Base-by-base conservation (phyloP, 1,140 invertebrate species). In the Drosophila serrata region DNA sequence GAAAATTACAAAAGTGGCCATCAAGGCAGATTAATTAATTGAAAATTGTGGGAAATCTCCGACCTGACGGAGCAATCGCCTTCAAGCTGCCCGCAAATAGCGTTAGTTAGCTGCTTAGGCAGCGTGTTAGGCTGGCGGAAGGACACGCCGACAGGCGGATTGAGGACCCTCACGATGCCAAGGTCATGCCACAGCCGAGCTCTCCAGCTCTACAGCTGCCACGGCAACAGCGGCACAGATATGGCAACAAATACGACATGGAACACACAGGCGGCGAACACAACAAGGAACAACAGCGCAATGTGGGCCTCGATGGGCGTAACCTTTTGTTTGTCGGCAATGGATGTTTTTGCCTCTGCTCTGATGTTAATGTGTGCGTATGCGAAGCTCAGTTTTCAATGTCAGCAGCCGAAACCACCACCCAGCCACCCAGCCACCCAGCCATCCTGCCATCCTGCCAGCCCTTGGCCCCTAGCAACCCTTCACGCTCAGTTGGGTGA, bases 341-440 rank as follows among this genome's bases (percentile, higher is more conserved):
- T 76, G 40, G 55, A 37, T 63, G 27, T 35, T 24, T 59, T 24
- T 59, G 27, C 27, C 13, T 65, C 46, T 75, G 55, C 55, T 39
- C 53, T 35, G 45, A 57, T 63, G 31, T 43, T 37, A 58, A 55
- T 63, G 39, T 55, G 53, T 79, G 79, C 69, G 82, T 87, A 65
- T 79, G 69, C 43, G 48, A 79, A 82, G 64, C 86, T 79, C 69
- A 59, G 63, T 77, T 87, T 88, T 88, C 81, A 88, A 88, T 90
- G 84, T 81, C 84, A 90, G 76, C 57, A 59, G 43, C 72, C 51
- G 48, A 72, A 82, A 68, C 74, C 82, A 51, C 61, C 43, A 42
- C n/a, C n/a, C 43, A 43, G 19, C 29, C 33, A 33, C 31, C 31
- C 42, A 24, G 5, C n/a, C 33, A 22, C 12, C 1, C 48, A 29